A percentile compares a stretch with the other conserved stretches of the same genome.
phyloP scores from a whole-genome alignment of 2,888 invertebrate species.

The Oconnorella tubifera region DNA sequence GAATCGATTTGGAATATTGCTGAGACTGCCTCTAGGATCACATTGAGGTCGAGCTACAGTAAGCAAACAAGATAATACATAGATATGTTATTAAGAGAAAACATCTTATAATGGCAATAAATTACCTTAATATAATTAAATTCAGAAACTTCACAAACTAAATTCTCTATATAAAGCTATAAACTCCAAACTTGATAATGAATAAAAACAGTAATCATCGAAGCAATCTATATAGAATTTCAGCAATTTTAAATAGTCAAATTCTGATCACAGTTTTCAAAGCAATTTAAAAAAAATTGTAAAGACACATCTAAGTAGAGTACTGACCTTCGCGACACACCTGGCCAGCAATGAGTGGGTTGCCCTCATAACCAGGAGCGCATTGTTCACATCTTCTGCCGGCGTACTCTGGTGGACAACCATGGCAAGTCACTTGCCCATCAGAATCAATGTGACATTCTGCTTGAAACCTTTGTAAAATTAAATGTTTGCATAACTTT shows the following conservation, averaged over 20 bases:
- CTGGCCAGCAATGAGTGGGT: constrained; percentile 67
- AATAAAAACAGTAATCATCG: too few relatives aligned
- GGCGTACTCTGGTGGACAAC: constrained; percentile 74
- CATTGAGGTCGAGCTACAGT: constrained; percentile 61
- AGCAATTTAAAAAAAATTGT: too few relatives aligned
- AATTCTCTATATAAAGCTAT: neutral
- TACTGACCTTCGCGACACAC: constrained; percentile 60
- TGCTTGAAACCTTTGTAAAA: constrained; percentile 49
- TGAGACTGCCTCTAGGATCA: constrained; percentile 71
- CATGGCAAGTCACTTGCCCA: constrained; percentile 71
- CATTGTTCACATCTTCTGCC: constrained; percentile 84
- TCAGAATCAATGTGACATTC: constrained; percentile 75
- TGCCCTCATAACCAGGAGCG: constrained; percentile 71
- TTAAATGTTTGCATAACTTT: too few relatives aligned
- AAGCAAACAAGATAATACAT: neutral
- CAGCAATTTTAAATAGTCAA: too few relatives aligned
- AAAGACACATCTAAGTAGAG: too few relatives aligned
- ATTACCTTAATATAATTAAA: too few relatives aligned
- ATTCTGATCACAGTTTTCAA: too few relatives aligned
- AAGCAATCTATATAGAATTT: too few relatives aligned
- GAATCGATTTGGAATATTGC: constrained; percentile 56
- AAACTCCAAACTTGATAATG: too few relatives aligned
- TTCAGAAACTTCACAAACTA: too few relatives aligned
- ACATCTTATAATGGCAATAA: too few relatives aligned
- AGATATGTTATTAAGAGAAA: too few relatives aligned